Evolutionary conservation across 2,888 invertebrate genomes (phyloP), one percentile per base, ranked within the genome.

Genomic region (Cephus pulcher): DNA sequence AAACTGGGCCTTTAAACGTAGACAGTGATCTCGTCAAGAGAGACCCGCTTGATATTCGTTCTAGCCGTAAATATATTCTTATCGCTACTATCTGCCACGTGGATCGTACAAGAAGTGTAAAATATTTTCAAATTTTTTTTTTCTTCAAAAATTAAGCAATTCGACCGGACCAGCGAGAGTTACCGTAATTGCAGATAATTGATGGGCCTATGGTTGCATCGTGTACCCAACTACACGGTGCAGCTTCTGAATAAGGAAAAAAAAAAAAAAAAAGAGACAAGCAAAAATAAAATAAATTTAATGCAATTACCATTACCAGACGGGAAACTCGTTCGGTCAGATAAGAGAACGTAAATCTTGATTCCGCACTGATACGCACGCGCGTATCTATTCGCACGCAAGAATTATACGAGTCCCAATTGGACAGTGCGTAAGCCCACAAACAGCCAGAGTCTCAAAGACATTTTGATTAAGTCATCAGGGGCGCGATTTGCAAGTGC

Each of bases 31-130:
- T 56, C 23, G 23, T 56, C 56, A 2, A 23, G 23, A 56, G 70
- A 77, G 77, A 34, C 71, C 79, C 32, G 40, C 73, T 68, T 77
- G 37, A 77, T 69, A 37, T 73, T 69, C 37, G 68, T 75, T 79
- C 81, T 84, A 81, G 78, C 80, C 80, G 79, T 80, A 80, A 82
- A 78, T 87, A 86, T 86, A 83, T 81, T 82, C 83, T 80, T 83
- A 86, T 86, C 86, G 86, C 87, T 86, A 86, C 87, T 85, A 85
- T 86, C 86, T 79, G 80, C 82, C 56, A 56, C 56, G 56, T 56
- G 56, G 23, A 56, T 23, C 23, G 0, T 23, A 56, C 1, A 0
- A 23, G 56, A 56, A 23, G 56, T 15, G 56, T 56, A 56, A 56
- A 56, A 23, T 23, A 56, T 56, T 56, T 56, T 23, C 9, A 56